Conservation (phyloP, 2,888 invertebrate species). For the Helleia helle region DNA sequence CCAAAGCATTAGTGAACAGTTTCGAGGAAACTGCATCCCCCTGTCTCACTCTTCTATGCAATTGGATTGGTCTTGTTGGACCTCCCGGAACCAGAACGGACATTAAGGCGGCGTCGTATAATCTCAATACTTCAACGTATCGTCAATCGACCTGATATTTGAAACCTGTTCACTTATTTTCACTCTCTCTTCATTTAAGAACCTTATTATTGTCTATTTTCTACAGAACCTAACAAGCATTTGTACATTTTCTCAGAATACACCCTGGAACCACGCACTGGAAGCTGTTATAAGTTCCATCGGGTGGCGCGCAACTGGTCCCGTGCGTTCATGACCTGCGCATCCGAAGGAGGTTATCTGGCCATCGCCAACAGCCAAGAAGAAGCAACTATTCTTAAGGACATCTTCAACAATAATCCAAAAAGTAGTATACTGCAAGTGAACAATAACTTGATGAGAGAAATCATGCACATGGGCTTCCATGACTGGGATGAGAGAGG, state of each 20-base stretch:
- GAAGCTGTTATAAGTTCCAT: conserved; percentile 27
- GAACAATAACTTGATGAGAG: neutral
- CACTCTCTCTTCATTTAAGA: no score
- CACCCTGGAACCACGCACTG: conserved; percentile 18
- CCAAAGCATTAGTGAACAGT: no score
- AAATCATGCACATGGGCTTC: conserved; percentile 10
- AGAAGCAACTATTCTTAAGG: conserved; percentile 25
- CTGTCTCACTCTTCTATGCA: no score
- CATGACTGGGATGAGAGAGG: conserved; percentile 12
- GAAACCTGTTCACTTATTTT: no score
- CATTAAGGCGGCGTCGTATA: no score
- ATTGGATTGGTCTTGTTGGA: no score
- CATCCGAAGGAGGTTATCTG: conserved; percentile 25
- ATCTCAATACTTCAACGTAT: no score
- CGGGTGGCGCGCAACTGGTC: conserved; percentile 22
- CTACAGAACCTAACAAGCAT: no score
- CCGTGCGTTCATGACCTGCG: conserved; percentile 24
- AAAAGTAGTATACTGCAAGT: conserved; percentile 6
- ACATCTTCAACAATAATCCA: conserved; percentile 22
- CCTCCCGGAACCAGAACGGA: no score
- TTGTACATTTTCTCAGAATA: conserved; percentile 18
- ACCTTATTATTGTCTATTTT: no score
- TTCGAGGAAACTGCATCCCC: no score
- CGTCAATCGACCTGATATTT: no score
- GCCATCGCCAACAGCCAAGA: conserved; percentile 22